phyloP scores from a whole-genome alignment of 2,113 vertebrate genomes.

The Edolisoma coerulescens region DNA sequence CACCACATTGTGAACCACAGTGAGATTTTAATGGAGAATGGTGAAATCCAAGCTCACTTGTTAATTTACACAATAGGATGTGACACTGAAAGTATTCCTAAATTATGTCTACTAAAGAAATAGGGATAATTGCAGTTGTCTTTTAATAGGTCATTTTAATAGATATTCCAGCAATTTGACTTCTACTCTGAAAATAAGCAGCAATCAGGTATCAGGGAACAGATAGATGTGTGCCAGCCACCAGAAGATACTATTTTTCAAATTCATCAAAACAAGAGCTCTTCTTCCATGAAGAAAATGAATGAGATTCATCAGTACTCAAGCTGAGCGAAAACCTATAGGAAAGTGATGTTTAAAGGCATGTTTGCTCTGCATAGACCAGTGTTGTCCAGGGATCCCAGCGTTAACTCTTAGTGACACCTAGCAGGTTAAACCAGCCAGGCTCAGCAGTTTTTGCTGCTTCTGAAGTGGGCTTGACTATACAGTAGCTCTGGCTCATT shows the following conservation, averaged over 20 bases:
- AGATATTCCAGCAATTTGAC: not conserved
- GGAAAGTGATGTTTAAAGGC: not conserved
- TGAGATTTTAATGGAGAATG: constrained; percentile 8
- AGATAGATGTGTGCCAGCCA: not conserved
- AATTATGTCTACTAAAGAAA: not conserved
- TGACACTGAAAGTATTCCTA: not conserved
- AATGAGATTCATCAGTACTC: not conserved
- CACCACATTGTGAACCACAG: not conserved
- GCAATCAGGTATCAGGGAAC: not conserved
- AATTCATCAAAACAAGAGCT: not conserved
- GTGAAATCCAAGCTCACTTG: not conserved
- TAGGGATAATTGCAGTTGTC: not conserved
- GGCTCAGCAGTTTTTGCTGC: not conserved
- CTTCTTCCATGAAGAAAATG: not conserved
- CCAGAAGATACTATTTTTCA: not conserved
- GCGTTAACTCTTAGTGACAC: not conserved
- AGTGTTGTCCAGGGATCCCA: not conserved
- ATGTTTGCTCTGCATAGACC: not conserved
- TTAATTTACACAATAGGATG: constrained; percentile 11
- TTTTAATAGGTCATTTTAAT: not conserved
- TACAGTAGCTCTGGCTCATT: not conserved
- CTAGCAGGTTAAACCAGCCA: not conserved
- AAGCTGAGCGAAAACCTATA: not conserved
- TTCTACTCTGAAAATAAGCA: not conserved
- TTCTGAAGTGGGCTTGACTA: not conserved